Percentiles rank a stretch among this genome's conserved stretches.
phyloP scores from a whole-genome alignment of 2,113 vertebrate genomes.

The Cervus canadensis region DNA sequence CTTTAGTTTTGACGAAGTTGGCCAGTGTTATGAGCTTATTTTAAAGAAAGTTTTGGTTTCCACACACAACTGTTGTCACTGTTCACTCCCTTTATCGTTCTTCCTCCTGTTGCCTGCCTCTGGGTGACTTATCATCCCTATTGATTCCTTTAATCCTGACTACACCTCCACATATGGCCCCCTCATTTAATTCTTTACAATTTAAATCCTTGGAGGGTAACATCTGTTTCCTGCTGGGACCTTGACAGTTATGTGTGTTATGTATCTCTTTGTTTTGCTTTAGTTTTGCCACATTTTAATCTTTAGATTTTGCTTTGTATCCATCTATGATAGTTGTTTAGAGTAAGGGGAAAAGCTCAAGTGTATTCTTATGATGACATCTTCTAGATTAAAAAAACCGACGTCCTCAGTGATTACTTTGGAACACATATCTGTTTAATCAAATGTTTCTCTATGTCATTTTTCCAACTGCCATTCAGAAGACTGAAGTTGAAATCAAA shows the following conservation, averaged over 20 bases:
- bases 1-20: not conserved
- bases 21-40: not conserved
- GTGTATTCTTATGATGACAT: not conserved
- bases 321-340: not conserved
- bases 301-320: not conserved
- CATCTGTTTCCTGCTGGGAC: slow-evolving; percentile 4
- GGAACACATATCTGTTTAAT: not conserved
- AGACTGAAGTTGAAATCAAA: not conserved
- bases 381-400: not conserved
- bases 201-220: not conserved
- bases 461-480: not conserved
- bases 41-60: not conserved
- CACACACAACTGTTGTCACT: not conserved
- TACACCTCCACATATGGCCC: not conserved
- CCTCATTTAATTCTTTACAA: not conserved
- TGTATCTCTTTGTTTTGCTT: not conserved
- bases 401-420: not conserved
- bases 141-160: not conserved
- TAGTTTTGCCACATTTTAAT: not conserved
- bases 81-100: not conserved
- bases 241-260: not conserved
- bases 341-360: not conserved
- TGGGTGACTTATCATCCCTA: not conserved
- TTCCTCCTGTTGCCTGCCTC: not conserved
- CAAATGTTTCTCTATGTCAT: not conserved